Conservation (phyloP, 2,797 vertebrate species). For the Basileuterus tristriatus region DNA sequence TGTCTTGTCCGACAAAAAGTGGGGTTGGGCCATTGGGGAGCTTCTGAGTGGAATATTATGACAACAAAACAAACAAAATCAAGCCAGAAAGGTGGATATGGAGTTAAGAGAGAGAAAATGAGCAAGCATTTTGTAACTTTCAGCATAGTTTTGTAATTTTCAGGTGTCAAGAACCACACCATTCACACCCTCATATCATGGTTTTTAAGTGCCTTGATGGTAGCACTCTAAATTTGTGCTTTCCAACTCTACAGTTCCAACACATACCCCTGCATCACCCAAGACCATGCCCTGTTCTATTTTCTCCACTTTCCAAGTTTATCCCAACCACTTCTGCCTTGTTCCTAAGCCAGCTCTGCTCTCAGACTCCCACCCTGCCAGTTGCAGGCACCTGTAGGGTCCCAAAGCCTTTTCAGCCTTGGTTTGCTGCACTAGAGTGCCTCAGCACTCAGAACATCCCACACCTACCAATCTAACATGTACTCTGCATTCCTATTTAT, state of each 20-base stretch:
- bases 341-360: background rate
- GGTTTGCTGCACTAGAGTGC: background rate
- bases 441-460: background rate
- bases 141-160: background rate
- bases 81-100: background rate
- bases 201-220: background rate
- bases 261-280: background rate
- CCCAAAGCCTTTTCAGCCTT: background rate
- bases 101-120: background rate
- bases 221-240: background rate
- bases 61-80: background rate
- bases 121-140: background rate
- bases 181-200: fast-evolving
- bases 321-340: background rate
- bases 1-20: background rate
- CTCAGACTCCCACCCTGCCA: background rate
- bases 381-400: background rate
- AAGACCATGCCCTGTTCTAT: background rate
- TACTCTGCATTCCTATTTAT: background rate
- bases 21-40: background rate
- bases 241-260: background rate
- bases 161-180: background rate
- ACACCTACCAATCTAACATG: background rate
- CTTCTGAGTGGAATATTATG: background rate
- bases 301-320: background rate